Base-by-base conservation (phyloP, 2,888 invertebrate genomes). In the Subacronicta megacephala region DNA sequence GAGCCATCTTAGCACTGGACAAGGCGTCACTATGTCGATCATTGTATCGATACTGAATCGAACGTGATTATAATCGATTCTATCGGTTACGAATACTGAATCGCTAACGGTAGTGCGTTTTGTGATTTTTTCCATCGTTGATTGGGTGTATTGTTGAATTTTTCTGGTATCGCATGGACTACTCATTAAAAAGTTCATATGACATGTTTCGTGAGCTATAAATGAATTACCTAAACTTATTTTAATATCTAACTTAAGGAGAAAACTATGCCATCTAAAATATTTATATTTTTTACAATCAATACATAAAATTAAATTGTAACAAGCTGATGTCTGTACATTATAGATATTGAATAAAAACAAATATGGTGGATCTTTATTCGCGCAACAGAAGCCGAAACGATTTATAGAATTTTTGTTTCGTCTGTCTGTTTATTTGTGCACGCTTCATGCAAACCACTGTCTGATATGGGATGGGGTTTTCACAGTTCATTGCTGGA, bases 11-110 rank as follows among this genome's bases (percentile, higher is more conserved):
- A 75, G 72, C 58, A 63, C 85, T 85, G 88, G 89, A 90, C 90
- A 89, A 85, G 85, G 82, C 89, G 88, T 75, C 75, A 71, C 77
- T 84, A 90, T 91, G 89, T 92, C 92, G 90, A 90, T 88, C 91
- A 89, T 84, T 82, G 75, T 76, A 80, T 79, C 80, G 81, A 83
- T 83, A 78, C 61, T 87, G 90, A 91, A 92, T 92, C 89, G 88
- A 80, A 71, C 87, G 81, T 93, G 90, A 93, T 93, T 92, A 88
- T 87, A 86, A 73, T 75, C 77, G 75, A 76, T 76, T 80, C 74
- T 81, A 83, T 83, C 89, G 87, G 88, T 53, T 69, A 58, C 62
- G 62, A 76, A 70, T 90, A 87, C 82, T 72, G 84, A 68, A 83
- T 85, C 84, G 80, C 65, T 75, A 75, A 75, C 75, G 75, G 77